A percentile compares a stretch with the other conserved stretches of the same genome.
Conservation (phyloP, 2,888 invertebrate species). For the Acleris holmiana region DNA sequence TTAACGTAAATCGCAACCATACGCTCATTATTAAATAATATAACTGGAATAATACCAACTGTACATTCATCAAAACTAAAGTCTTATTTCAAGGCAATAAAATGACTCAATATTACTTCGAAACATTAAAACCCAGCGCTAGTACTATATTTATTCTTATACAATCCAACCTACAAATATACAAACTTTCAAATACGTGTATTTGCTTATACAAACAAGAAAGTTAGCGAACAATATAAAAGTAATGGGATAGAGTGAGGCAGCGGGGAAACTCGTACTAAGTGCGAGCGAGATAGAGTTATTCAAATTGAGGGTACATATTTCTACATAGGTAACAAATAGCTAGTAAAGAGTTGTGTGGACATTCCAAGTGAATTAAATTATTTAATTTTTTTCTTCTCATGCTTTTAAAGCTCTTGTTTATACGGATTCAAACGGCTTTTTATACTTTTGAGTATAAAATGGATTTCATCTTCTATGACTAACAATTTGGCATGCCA, state of each 20-base stretch:
- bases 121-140: slow-evolving; percentile 45
- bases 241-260: slow-evolving; percentile 81
- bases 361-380: slow-evolving; percentile 60
- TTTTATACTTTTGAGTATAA: too few species aligned
- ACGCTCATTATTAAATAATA: too few species aligned
- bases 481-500: too few species aligned
- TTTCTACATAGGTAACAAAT: slow-evolving; percentile 84
- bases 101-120: not conserved
- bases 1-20: too few species aligned
- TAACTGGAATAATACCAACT: not conserved
- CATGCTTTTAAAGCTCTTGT: not conserved
- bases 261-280: slow-evolving; percentile 45
- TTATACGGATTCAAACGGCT: not conserved
- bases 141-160: slow-evolving; percentile 67
- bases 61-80: not conserved
- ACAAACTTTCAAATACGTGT: slow-evolving; percentile 84
- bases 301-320: slow-evolving; percentile 85
- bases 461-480: too few species aligned
- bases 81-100: not conserved
- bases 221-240: slow-evolving; percentile 85
- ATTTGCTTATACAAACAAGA: slow-evolving; percentile 85
- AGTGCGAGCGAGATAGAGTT: slow-evolving; percentile 70
- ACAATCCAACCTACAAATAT: slow-evolving; percentile 81
- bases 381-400: slow-evolving; percentile 10
- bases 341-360: slow-evolving; percentile 77